phyloP scores from a whole-genome alignment of 2,797 vertebrate genomes.

The Lacerta bilineata region DNA sequence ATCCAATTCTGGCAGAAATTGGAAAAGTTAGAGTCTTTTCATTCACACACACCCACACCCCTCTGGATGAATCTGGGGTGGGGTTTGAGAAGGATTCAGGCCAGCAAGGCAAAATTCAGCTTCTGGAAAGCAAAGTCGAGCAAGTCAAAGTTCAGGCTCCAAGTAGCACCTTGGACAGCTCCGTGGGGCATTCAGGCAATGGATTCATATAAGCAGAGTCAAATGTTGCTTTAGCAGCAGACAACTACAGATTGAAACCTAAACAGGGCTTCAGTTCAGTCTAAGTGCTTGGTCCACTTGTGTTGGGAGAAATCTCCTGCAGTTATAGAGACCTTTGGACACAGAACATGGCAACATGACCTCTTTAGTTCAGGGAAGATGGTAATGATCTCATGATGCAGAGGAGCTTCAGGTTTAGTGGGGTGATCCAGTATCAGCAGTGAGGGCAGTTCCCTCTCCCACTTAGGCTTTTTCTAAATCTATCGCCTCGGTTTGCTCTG shows the following conservation, averaged over 20 bases:
- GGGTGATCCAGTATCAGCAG: no score
- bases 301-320: background rate
- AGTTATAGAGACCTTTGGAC: background rate
- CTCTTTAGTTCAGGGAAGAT: no score
- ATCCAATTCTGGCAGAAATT: no score
- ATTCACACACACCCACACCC: no score
- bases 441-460: no score
- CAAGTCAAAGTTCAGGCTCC: background rate
- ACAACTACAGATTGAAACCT: background rate
- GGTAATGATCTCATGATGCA: no score
- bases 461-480: no score
- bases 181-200: background rate
- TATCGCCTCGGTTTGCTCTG: no score
- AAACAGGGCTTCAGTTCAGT: background rate
- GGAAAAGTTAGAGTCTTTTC: no score
- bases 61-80: no score
- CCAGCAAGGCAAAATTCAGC: background rate
- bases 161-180: background rate
- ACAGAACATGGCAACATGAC: no score
- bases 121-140: background rate
- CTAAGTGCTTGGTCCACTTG: background rate
- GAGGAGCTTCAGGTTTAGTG: no score
- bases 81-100: background rate
- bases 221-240: background rate
- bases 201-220: background rate